Evolutionary conservation across 1,140 invertebrate species (phyloP).

Genomic region (Parapsyche elsis): DNA sequence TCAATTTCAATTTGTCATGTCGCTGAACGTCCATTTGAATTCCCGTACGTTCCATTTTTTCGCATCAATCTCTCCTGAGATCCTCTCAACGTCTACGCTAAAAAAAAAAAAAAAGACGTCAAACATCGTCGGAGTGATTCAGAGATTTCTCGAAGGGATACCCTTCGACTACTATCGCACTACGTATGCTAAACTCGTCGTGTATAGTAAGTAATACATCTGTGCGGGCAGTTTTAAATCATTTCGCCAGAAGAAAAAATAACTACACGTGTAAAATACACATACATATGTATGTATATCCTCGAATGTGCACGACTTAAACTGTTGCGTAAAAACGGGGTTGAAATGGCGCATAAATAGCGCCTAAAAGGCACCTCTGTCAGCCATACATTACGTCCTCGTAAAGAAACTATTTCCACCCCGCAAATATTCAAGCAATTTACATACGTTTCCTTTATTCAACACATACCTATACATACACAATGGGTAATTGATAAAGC

Average conservation of each 20-base stretch:
- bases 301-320: not conserved
- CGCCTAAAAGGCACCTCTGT: not conserved
- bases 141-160: not conserved
- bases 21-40: not conserved
- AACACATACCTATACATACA: too few species aligned
- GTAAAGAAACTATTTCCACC: not conserved
- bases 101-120: not conserved
- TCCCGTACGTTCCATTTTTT: constrained; percentile 4
- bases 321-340: not conserved
- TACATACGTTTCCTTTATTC: not conserved
- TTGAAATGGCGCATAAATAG: not conserved
- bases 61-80: not conserved
- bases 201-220: too few species aligned
- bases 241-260: too few species aligned
- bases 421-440: not conserved
- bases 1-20: not conserved
- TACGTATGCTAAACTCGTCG: too few species aligned
- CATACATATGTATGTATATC: not conserved
- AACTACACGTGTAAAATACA: too few species aligned
- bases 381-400: not conserved
- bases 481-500: too few species aligned
- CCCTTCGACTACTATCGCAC: not conserved
- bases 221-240: too few species aligned
- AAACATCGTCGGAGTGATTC: not conserved
- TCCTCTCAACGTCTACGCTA: not conserved